Percentiles rank a stretch among this genome's conserved stretches.
phyloP scores from a whole-genome alignment of 2,797 vertebrate species.

The Aeoliscus strigatus region DNA sequence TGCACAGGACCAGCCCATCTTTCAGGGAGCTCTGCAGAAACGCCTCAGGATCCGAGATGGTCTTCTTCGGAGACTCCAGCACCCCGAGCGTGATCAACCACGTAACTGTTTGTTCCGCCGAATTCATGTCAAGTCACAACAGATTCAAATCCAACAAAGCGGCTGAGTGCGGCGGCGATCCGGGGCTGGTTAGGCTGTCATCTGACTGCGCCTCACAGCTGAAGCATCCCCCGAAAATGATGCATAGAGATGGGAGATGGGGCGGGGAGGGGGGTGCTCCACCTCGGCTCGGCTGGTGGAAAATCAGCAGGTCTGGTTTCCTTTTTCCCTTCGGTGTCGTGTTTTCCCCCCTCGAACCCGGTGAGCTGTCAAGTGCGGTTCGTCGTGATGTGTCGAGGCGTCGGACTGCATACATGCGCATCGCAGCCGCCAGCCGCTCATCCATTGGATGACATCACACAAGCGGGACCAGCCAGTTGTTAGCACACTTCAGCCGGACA shows the following conservation, averaged over 20 bases:
- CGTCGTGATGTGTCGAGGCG: slow-evolving; percentile 72
- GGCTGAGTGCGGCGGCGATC: slow-evolving; percentile 33
- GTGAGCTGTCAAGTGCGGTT: slow-evolving; percentile 80
- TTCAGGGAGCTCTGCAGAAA: slow-evolving; percentile 86
- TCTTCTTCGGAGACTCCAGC: slow-evolving; percentile 95
- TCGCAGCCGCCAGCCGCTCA: slow-evolving; percentile 62
- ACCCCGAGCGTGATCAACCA: slow-evolving; percentile 95
- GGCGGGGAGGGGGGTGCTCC: slow-evolving; percentile 43
- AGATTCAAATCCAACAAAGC: slow-evolving; percentile 52
- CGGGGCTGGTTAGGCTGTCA: slow-evolving; percentile 53
- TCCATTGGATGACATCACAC: slow-evolving; percentile 82
- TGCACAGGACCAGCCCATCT: slow-evolving; percentile 91
- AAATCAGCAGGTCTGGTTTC: slow-evolving; percentile 75
- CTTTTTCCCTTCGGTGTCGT: slow-evolving; percentile 52
- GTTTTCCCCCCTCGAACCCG: slow-evolving; percentile 65
- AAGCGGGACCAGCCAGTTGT: slow-evolving; percentile 60
- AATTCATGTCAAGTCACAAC: slow-evolving; percentile 81
- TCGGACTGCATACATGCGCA: slow-evolving; percentile 69
- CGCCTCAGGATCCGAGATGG: slow-evolving; percentile 88
- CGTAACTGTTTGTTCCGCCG: slow-evolving; percentile 96
- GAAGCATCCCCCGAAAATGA: slow-evolving; percentile 40
- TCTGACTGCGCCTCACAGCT: slow-evolving; percentile 52
- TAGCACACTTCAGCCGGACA: slow-evolving; percentile 35
- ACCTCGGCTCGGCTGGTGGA: slow-evolving; percentile 72
- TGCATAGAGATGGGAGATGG: slow-evolving; percentile 43